phyloP scores from a whole-genome alignment of 2,113 vertebrate genomes.

The Hypomesus transpacificus region DNA sequence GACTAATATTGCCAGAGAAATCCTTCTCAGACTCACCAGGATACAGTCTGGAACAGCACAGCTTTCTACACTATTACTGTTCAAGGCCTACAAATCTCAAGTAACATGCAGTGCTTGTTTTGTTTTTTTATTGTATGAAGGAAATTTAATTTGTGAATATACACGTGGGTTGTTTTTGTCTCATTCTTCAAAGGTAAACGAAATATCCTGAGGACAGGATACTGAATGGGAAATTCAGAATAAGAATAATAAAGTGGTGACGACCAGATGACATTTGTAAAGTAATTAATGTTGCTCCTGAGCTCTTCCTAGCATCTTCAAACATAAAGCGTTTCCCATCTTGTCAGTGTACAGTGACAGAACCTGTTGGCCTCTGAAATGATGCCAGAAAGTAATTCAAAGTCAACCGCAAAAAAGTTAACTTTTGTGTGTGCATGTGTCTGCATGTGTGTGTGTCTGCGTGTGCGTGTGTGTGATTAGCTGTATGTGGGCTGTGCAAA shows the following conservation, averaged over 20 bases:
- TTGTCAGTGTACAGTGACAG: neutral
- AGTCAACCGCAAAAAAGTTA: neutral
- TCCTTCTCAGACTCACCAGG: neutral
- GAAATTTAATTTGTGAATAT: too few species aligned
- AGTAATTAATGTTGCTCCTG: too few species aligned
- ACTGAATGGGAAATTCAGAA: neutral
- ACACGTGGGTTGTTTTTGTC: neutral
- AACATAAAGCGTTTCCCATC: too few species aligned
- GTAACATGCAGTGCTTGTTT: too few species aligned
- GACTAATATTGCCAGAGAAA: neutral
- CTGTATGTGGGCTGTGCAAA: neutral
- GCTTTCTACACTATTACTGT: neutral
- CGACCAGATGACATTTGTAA: too few species aligned
- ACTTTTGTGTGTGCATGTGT: neutral
- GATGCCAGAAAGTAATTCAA: neutral
- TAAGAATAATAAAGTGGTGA: too few species aligned
- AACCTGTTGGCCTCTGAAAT: neutral
- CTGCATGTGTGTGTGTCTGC: slow-evolving; percentile 1
- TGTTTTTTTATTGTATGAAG: too few species aligned
- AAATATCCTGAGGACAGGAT: neutral
- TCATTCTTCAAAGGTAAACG: neutral
- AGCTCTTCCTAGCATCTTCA: too few species aligned
- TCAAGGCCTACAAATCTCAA: neutral
- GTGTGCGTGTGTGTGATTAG: neutral
- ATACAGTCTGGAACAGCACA: neutral